Conservation (phyloP, 2,113 vertebrate genomes). For the Calidris pugnax region DNA sequence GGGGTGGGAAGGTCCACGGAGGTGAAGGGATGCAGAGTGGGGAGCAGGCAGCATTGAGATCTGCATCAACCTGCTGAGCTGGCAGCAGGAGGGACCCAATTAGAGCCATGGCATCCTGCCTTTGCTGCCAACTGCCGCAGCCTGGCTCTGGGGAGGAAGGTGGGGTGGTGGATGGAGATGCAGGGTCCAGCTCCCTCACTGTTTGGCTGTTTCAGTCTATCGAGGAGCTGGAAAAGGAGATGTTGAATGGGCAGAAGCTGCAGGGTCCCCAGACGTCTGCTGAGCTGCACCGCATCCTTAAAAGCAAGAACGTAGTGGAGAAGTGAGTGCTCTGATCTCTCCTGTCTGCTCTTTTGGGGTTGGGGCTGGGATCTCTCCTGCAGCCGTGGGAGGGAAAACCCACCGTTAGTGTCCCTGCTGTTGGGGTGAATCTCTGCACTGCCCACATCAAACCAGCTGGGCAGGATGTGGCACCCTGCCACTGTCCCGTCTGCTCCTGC, state of each 20-base stretch:
- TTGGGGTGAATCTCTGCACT: background rate
- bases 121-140: fast-evolving
- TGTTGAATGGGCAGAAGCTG: constrained; percentile 97
- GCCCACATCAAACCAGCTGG: background rate
- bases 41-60: fast-evolving
- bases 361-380: background rate
- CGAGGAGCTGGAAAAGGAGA: constrained; percentile 92
- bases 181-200: background rate
- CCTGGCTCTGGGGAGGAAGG: background rate
- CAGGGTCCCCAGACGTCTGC: constrained; percentile 93
- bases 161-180: background rate
- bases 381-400: background rate
- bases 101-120: background rate
- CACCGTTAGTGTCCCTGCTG: background rate
- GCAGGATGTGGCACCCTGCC: background rate
- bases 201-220: constrained; percentile 79
- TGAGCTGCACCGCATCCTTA: constrained; percentile 88
- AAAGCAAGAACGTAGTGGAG: constrained; percentile 83
- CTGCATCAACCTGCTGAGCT: background rate
- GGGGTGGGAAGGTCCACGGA: background rate
- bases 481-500: background rate
- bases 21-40: background rate
- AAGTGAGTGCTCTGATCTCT: constrained; percentile 81
- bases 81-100: background rate
- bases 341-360: background rate